A percentile compares a stretch with the other conserved stretches of the same genome.
These are phyloP conservation scores for Drosophila prosaltans DNA, from an alignment of 1,140 invertebrate genomes.

Conservation along the genomic window DNA sequence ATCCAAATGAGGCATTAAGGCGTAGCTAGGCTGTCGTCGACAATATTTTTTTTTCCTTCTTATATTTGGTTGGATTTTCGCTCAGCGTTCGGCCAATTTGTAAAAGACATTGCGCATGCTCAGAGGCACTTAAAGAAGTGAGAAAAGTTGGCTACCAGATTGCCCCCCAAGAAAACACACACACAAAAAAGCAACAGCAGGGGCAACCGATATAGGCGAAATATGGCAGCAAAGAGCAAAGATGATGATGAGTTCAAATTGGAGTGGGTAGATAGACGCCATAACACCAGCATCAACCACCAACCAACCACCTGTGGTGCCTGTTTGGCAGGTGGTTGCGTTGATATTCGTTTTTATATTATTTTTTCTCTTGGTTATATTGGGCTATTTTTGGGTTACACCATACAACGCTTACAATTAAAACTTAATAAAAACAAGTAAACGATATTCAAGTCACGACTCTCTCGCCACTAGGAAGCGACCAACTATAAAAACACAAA, in stretches of 20 bases:
- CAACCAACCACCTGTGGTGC: slow-evolving; percentile 53
- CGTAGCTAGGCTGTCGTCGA: slow-evolving; percentile 14
- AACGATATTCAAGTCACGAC: slow-evolving; percentile 52
- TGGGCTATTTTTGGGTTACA: too few relatives aligned
- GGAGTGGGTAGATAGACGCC: slow-evolving; percentile 6
- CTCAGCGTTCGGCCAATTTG: slow-evolving; percentile 28
- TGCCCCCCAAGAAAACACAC: slow-evolving; percentile 26
- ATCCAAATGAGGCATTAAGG: slow-evolving; percentile 12
- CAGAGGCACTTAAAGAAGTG: slow-evolving; percentile 19
- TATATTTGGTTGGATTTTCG: not conserved
- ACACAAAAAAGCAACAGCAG: not conserved
- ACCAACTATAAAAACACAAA: slow-evolving; percentile 38
- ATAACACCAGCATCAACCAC: slow-evolving; percentile 6
- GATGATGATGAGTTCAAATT: slow-evolving; percentile 58
- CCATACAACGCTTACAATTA: slow-evolving; percentile 61
- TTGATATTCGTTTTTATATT: slow-evolving; percentile 13
- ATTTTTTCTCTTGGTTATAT: too few relatives aligned
- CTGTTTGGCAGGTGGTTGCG: slow-evolving; percentile 61
- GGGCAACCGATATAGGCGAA: not conserved
- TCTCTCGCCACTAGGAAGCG: slow-evolving; percentile 53
- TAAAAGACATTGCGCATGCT: slow-evolving; percentile 43
- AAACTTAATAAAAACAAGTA: slow-evolving; percentile 62
- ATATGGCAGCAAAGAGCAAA: not conserved
- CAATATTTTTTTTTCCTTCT: slow-evolving; percentile 7
- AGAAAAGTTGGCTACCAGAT: slow-evolving; percentile 28